Evolutionary conservation across 2,888 invertebrate species (phyloP).

Genomic region (Heliconius aoede): DNA sequence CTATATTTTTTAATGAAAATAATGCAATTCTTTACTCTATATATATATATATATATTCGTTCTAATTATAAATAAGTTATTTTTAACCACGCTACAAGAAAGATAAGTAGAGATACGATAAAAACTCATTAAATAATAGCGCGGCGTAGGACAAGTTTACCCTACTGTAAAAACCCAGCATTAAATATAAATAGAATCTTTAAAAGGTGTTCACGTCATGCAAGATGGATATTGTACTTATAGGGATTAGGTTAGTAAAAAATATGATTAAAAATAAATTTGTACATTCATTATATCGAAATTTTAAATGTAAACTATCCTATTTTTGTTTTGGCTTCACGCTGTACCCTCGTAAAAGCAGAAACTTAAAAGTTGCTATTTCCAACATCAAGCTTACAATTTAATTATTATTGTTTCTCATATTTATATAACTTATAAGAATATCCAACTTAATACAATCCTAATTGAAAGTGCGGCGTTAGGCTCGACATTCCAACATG

Average conservation of each 20-base stretch:
- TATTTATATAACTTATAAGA: too few relatives aligned
- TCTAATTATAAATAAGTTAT: neutral
- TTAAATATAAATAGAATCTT: constrained; percentile 17
- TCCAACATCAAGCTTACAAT: too few relatives aligned
- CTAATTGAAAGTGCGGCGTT: too few relatives aligned
- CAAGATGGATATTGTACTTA: neutral
- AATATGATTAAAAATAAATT: neutral
- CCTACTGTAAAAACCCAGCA: constrained; percentile 3
- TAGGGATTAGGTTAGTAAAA: neutral
- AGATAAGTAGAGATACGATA: constrained; percentile 1
- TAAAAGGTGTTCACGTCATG: neutral
- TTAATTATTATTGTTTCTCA: too few relatives aligned
- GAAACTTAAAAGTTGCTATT: too few relatives aligned
- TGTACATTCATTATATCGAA: neutral
- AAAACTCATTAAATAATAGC: constrained; percentile 15
- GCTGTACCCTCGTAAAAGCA: too few relatives aligned
- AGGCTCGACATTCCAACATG: neutral
- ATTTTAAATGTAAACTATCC: neutral
- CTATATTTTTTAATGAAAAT: neutral
- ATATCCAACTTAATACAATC: neutral
- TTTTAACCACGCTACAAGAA: neutral
- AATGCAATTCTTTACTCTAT: neutral
- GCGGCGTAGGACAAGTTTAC: neutral
- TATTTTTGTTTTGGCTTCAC: too few relatives aligned
- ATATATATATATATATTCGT: neutral